Conservation (phyloP, 2,797 vertebrate genomes). For the Protonibea diacanthus region DNA sequence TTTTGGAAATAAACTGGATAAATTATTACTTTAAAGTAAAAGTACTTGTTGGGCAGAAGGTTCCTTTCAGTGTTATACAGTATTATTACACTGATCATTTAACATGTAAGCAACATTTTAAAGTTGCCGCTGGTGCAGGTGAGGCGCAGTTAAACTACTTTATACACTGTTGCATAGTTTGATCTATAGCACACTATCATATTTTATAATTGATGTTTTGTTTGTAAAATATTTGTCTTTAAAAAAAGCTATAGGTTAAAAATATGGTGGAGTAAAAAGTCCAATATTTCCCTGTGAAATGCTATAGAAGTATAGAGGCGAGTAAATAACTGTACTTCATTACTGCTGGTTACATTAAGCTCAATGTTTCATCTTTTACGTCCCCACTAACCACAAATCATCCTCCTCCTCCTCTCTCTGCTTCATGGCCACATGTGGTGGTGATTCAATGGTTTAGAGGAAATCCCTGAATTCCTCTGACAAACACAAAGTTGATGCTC, state of each 20-base stretch:
- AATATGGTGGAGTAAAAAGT: too few relatives aligned
- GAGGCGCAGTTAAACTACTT: not conserved
- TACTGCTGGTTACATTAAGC: not conserved
- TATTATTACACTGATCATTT: not conserved
- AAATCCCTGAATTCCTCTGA: constrained; percentile 15
- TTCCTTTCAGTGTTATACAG: not conserved
- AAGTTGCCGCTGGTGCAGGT: not conserved
- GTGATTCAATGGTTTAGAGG: not conserved
- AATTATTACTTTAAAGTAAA: too few relatives aligned
- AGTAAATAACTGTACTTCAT: too few relatives aligned
- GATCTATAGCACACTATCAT: not conserved
- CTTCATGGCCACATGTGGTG: constrained; percentile 17
- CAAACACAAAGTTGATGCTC: not conserved
- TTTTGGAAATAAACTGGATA: too few relatives aligned
- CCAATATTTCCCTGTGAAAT: not conserved
- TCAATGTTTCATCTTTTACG: not conserved
- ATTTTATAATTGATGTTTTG: not conserved
- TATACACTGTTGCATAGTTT: not conserved
- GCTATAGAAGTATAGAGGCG: not conserved
- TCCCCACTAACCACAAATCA: not conserved
- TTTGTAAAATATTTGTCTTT: not conserved
- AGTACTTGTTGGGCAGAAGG: not conserved
- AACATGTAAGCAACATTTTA: not conserved
- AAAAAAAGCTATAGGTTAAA: too few relatives aligned
- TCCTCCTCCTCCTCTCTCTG: not conserved